phyloP scores from a whole-genome alignment of 2,888 invertebrate genomes.

The Osmoderma eremita region DNA sequence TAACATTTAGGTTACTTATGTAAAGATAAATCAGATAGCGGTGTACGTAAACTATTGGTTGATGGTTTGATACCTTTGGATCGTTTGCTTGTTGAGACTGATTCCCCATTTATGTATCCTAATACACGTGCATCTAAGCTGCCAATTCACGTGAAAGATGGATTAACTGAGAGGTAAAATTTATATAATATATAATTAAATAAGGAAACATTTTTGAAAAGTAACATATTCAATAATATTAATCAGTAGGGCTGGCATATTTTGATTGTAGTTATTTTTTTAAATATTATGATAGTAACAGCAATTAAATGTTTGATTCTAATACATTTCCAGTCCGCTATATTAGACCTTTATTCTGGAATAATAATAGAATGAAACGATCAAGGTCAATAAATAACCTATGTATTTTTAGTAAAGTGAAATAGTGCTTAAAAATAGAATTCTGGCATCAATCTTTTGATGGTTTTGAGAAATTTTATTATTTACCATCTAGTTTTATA shows the following conservation, averaged over 20 bases:
- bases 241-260: background rate
- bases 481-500: background rate
- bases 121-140: conserved; percentile 93
- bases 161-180: conserved; percentile 81
- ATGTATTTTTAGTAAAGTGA: background rate
- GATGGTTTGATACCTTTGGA: conserved; percentile 85
- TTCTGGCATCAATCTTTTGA: conserved; percentile 7
- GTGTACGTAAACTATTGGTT: conserved; percentile 84
- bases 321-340: background rate
- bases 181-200: background rate
- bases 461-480: conserved; percentile 25
- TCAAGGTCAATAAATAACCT: conserved; percentile 13
- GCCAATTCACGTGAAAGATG: conserved; percentile 86
- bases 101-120: conserved; percentile 96
- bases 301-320: too few relatives aligned
- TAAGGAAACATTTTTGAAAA: background rate
- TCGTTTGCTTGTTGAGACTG: conserved; percentile 87
- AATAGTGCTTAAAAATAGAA: conserved; percentile 21
- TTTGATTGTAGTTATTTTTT: background rate
- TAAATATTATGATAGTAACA: too few relatives aligned
- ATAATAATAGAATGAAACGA: background rate
- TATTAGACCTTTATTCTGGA: background rate
- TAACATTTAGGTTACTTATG: conserved; percentile 76
- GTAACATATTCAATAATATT: background rate
- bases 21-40: conserved; percentile 93